These are phyloP conservation scores for Macrophya annulata DNA, from an alignment of 2,888 invertebrate species.

Conservation along the genomic window DNA sequence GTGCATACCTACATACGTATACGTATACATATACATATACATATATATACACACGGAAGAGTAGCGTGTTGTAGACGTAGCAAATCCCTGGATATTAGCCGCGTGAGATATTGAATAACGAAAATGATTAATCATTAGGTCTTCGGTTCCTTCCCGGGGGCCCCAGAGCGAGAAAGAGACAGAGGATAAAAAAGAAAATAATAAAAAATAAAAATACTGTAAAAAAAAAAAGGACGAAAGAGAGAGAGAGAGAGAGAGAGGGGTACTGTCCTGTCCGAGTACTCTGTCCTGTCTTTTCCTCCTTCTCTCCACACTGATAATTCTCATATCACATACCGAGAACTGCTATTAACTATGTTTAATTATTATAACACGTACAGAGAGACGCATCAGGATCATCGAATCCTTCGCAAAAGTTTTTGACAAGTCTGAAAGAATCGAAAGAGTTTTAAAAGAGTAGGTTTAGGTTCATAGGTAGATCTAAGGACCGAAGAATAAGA, in stretches of 20 bases:
- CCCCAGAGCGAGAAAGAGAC: neutral
- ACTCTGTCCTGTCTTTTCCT: constrained; percentile 2
- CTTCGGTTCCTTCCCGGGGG: constrained; percentile 13
- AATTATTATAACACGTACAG: neutral
- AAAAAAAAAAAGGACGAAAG: neutral
- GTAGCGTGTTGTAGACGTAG: constrained; percentile 25
- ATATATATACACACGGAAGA: neutral
- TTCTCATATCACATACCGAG: neutral
- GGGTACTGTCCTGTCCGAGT: neutral
- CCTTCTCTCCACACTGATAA: neutral
- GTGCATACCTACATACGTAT: neutral
- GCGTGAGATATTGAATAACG: constrained; percentile 51
- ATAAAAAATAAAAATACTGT: neutral
- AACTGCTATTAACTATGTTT: neutral
- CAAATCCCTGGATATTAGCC: constrained; percentile 49
- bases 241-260: neutral
- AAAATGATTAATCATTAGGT: constrained; percentile 55
- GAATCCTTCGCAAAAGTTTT: neutral
- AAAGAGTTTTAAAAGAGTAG: neutral
- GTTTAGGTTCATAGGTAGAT: neutral
- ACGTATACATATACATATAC: neutral
- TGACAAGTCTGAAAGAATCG: neutral
- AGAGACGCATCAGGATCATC: neutral
- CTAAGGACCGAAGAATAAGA: neutral
- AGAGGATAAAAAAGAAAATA: neutral